These are phyloP conservation scores for Dasyornis broadbenti DNA, from an alignment of 2,113 vertebrate species.

Conservation along the genomic window DNA sequence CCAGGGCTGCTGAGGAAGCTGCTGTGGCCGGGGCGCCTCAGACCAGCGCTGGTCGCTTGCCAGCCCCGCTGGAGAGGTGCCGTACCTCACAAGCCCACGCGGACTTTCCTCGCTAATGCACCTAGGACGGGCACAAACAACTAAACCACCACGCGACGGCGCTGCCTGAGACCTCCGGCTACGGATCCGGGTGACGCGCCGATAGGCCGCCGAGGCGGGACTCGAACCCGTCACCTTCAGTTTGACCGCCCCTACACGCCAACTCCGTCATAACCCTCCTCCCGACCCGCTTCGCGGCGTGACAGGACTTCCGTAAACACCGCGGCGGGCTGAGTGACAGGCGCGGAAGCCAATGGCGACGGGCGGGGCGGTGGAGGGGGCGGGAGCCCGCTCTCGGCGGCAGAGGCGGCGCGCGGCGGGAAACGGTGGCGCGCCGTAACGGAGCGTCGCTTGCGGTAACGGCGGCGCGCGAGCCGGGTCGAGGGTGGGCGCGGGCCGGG, in stretches of 20 bases:
- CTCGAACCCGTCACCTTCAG: rapidly evolving
- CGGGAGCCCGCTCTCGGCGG: too few species aligned
- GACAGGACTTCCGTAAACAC: not conserved
- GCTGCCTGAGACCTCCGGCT: rapidly evolving
- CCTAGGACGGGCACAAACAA: rapidly evolving
- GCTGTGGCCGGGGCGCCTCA: rapidly evolving
- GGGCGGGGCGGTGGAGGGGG: rapidly evolving
- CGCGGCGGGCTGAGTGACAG: not conserved
- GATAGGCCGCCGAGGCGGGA: rapidly evolving
- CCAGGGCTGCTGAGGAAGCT: not conserved
- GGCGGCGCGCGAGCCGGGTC: not conserved
- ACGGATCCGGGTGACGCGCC: rapidly evolving
- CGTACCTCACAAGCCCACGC: rapidly evolving
- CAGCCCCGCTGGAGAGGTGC: not conserved
- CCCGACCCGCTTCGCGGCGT: rapidly evolving
- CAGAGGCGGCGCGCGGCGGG: too few species aligned
- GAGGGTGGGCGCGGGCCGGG: not conserved
- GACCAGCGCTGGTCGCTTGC: rapidly evolving
- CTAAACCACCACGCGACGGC: rapidly evolving
- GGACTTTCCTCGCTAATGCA: not conserved
- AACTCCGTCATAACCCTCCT: rapidly evolving
- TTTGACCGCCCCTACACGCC: rapidly evolving
- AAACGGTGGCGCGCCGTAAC: too few species aligned
- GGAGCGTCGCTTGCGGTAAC: too few species aligned
- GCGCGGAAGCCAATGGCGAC: rapidly evolving